Evolutionary conservation across 1,140 invertebrate genomes (phyloP).

Genomic region (Lasioglossum baleicum): DNA sequence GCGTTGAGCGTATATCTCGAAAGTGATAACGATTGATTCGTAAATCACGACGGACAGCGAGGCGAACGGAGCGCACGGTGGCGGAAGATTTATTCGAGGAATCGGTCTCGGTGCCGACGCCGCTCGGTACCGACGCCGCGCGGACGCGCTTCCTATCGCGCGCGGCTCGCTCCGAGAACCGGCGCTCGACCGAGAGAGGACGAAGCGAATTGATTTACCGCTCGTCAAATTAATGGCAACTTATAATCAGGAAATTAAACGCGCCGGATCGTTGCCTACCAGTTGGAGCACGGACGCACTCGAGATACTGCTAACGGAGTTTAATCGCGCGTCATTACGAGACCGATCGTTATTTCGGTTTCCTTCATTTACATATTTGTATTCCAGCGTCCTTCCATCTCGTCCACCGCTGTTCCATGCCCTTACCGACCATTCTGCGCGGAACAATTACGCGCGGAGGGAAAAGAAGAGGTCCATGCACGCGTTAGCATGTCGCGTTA

Average conservation of each 20-base stretch:
- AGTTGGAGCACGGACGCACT: background rate
- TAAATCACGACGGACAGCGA: constrained; percentile 36
- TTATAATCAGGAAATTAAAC: constrained; percentile 36
- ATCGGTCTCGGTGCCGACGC: too few species aligned
- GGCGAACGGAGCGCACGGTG: constrained; percentile 24
- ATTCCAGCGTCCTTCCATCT: too few species aligned
- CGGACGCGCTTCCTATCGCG: constrained; percentile 17
- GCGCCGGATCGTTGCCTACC: background rate
- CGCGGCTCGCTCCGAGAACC: too few species aligned
- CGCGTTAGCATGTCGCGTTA: constrained; percentile 34
- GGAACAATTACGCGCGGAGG: background rate
- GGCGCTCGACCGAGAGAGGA: too few species aligned
- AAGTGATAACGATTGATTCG: constrained; percentile 47
- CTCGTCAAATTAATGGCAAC: constrained; percentile 44
- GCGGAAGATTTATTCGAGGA: constrained; percentile 42
- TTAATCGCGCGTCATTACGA: constrained; percentile 49
- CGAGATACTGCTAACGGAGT: constrained; percentile 24
- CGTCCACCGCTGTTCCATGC: too few species aligned
- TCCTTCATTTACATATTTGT: too few species aligned
- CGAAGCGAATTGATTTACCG: constrained; percentile 29
- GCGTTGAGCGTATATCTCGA: too few species aligned
- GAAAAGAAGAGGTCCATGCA: background rate
- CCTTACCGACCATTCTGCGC: too few species aligned
- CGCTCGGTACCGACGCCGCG: too few species aligned
- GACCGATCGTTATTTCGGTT: too few species aligned